Percentiles rank a stretch among this genome's conserved stretches.
Evolutionary conservation across 2,797 vertebrate genomes (phyloP).

Genomic region (Characodon lateralis): DNA sequence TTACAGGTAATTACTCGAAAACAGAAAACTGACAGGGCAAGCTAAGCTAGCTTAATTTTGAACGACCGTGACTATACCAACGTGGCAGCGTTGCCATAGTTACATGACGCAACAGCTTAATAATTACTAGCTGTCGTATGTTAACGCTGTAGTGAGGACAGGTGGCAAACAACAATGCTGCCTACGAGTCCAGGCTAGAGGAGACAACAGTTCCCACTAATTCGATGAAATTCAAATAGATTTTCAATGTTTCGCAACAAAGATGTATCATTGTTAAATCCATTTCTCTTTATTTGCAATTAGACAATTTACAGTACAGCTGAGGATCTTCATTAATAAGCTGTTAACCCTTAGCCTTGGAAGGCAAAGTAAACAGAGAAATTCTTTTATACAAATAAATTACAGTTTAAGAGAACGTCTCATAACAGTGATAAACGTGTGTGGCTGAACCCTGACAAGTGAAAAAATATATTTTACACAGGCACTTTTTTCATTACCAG

Average conservation of each 20-base stretch:
- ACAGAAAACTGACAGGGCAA: background rate
- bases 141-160: background rate
- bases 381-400: slow-evolving; percentile 53
- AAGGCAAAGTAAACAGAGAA: background rate
- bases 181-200: background rate
- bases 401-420: slow-evolving; percentile 22
- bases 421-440: background rate
- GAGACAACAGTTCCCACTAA: no score
- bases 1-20: background rate
- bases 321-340: slow-evolving; percentile 8
- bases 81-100: background rate
- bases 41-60: background rate
- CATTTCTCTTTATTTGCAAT: slow-evolving; percentile 53
- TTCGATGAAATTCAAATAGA: no score
- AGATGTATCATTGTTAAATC: background rate
- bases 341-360: background rate
- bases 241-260: no score
- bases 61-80: slow-evolving; percentile 6
- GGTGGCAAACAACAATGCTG: background rate
- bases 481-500: slow-evolving; percentile 51
- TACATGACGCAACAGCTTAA: background rate
- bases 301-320: slow-evolving; percentile 14
- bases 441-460: background rate
- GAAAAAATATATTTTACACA: slow-evolving; percentile 43
- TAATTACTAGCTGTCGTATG: background rate